These are phyloP conservation scores for Pelvicachromis taeniatus DNA, from an alignment of 2,113 vertebrate genomes.

Conservation along the genomic window DNA sequence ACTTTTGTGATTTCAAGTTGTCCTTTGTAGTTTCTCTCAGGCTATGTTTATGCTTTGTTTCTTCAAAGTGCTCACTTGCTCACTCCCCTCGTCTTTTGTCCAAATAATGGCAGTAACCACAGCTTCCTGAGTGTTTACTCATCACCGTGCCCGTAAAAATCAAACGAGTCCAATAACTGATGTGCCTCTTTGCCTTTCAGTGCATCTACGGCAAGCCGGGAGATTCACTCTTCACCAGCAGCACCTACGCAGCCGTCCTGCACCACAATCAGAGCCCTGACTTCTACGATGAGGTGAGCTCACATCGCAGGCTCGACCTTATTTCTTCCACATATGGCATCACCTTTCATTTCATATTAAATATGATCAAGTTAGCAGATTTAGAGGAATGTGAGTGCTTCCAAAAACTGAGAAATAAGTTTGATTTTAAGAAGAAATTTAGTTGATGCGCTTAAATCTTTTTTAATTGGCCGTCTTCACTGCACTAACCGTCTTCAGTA, in stretches of 20 bases:
- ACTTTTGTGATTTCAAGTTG: not conserved
- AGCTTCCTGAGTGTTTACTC: not conserved
- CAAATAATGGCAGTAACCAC: not conserved
- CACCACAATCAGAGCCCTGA: conserved; percentile 97
- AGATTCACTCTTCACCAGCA: conserved; percentile 79
- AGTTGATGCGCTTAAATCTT: not conserved
- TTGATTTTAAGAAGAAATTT: not conserved
- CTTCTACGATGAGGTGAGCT: conserved; percentile 93
- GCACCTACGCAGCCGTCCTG: conserved; percentile 80
- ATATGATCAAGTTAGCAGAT: not conserved
- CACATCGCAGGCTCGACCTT: not conserved
- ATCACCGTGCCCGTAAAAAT: not conserved
- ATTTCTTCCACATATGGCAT: not conserved
- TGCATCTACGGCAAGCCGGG: conserved; percentile 94
- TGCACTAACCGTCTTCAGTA: not conserved
- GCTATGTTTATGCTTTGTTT: not conserved
- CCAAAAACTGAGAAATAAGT: not conserved
- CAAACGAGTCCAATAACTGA: not conserved
- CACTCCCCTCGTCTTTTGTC: not conserved
- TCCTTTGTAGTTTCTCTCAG: not conserved
- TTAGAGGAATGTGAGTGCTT: not conserved
- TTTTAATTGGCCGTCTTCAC: not conserved
- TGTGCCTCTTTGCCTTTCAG: conserved; percentile 67
- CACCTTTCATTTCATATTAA: not conserved
- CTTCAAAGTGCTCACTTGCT: not conserved